Evolutionary conservation across 2,888 invertebrate genomes (phyloP), one percentile per base, ranked within the genome.

Genomic region (Chesias legatella): DNA sequence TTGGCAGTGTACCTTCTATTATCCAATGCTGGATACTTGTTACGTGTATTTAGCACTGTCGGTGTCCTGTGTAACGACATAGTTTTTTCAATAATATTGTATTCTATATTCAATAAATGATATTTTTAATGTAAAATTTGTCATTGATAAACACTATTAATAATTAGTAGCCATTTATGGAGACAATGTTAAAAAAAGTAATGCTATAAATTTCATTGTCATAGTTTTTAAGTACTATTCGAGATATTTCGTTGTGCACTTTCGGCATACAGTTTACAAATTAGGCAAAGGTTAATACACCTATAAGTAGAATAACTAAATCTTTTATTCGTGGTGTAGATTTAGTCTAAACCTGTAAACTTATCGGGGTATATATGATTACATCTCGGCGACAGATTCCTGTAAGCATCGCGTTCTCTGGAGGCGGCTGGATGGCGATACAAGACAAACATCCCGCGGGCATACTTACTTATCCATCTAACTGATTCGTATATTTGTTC

Each of bases 91-190:
- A 85, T 84, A 80, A 83, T 82, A 84, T 79, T 82, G 79, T 85
- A 86, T 83, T 84, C 85, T 85, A 83, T 85, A 85, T 82, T 84
- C 84, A 79, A 84, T 84, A 79, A 82, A 85, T 78, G 72, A 82
- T 84, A 85, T 82, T 84, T 85, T 83, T 84, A 74, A 78, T 79
- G 82, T 81, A 81, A 70, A 84, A 80, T 77, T 82, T 79, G 76
- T 84, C 83, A 82, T 83, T 82, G 80, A 75, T n/a, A 63, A 82
- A 82, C 80, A 80, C 79, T 77, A 76, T 69, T 72, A 69, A 79
- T 79, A 42, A 78, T 77, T 80, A 75, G 83, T 85, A 83, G 83
- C 80, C 79, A 82, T 82, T 78, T 79, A 80, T 76, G 73, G 69
- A 67, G 75, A 78, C 70, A 66, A 79, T 78, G 77, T 79, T 80